phyloP scores from a whole-genome alignment of 2,797 vertebrate species.

The Anguilla pacifica region DNA sequence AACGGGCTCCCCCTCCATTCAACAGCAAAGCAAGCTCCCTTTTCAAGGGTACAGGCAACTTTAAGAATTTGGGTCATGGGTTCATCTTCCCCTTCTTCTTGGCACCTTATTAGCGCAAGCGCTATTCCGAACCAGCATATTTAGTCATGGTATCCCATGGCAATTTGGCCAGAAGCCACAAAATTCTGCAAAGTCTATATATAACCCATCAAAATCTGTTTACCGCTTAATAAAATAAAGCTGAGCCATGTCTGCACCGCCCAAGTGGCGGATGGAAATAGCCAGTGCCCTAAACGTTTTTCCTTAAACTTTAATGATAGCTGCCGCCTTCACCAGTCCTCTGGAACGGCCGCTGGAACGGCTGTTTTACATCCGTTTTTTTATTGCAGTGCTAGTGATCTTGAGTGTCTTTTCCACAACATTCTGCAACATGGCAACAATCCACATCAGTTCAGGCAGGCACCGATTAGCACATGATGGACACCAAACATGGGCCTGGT shows the following conservation, averaged over 20 bases:
- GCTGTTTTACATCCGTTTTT: background rate
- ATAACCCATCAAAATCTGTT: constrained; percentile 56
- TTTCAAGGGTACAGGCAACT: constrained; percentile 8
- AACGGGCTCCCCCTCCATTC: background rate
- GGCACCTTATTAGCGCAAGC: constrained; percentile 67
- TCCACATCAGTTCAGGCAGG: background rate
- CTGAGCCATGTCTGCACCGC: constrained; percentile 38
- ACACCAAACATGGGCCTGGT: background rate
- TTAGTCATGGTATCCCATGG: constrained; percentile 56
- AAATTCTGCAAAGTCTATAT: constrained; percentile 57
- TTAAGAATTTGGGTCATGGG: constrained; percentile 52
- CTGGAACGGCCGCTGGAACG: background rate
- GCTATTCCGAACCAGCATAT: constrained; percentile 58
- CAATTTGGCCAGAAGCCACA: constrained; percentile 53
- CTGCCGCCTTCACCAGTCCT: constrained; percentile 33
- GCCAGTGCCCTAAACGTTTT: constrained; percentile 39
- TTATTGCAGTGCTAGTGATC: background rate
- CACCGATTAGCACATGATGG: background rate
- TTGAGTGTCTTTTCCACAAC: background rate
- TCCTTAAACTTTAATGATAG: constrained; percentile 32
- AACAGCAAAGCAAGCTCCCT: constrained; percentile 16
- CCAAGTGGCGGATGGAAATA: constrained; percentile 49
- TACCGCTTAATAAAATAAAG: constrained; percentile 53
- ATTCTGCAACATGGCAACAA: background rate
- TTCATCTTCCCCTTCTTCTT: constrained; percentile 61